Percentiles rank a stretch among this genome's conserved stretches.
Conservation (phyloP, 2,888 invertebrate genomes). For the Adelognathus sp. region DNA sequence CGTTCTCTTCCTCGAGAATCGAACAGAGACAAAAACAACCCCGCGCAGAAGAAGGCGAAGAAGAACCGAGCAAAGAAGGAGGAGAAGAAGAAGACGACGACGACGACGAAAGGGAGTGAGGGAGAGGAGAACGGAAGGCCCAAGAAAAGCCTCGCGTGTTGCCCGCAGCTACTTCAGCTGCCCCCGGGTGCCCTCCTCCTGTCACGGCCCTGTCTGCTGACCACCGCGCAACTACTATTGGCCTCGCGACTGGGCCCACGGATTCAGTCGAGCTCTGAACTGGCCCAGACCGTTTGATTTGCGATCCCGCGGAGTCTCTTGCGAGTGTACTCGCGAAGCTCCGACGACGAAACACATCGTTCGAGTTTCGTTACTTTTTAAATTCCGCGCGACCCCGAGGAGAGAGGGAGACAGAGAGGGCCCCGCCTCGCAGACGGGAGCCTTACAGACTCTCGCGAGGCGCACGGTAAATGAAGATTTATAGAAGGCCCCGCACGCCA, state of each 20-base stretch:
- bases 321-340: slow-evolving; percentile 9
- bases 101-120: slow-evolving; percentile 38
- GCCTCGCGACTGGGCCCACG: slow-evolving; percentile 51
- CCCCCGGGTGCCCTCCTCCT: slow-evolving; percentile 71
- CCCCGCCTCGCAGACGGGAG: slow-evolving; percentile 36
- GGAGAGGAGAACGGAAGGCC: slow-evolving; percentile 47
- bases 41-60: slow-evolving; percentile 9
- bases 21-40: slow-evolving; percentile 9
- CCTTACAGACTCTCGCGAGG: slow-evolving; percentile 32
- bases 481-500: slow-evolving; percentile 71
- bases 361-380: slow-evolving; percentile 67
- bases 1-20: slow-evolving; percentile 23
- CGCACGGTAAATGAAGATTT: slow-evolving; percentile 74
- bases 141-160: slow-evolving; percentile 70
- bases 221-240: slow-evolving; percentile 65
- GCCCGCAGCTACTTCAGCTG: slow-evolving; percentile 72
- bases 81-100: slow-evolving; percentile 43
- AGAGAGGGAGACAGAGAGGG: slow-evolving; percentile 10
- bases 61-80: slow-evolving; percentile 32
- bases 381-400: slow-evolving; percentile 66
- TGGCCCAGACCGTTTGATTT: slow-evolving; percentile 66
- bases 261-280: slow-evolving; percentile 46
- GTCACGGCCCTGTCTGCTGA: slow-evolving; percentile 70
- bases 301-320: slow-evolving; percentile 61
- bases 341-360: slow-evolving; percentile 13